Evolutionary conservation across 1,140 invertebrate genomes (phyloP).

Genomic region (Ylistrum balloti): DNA sequence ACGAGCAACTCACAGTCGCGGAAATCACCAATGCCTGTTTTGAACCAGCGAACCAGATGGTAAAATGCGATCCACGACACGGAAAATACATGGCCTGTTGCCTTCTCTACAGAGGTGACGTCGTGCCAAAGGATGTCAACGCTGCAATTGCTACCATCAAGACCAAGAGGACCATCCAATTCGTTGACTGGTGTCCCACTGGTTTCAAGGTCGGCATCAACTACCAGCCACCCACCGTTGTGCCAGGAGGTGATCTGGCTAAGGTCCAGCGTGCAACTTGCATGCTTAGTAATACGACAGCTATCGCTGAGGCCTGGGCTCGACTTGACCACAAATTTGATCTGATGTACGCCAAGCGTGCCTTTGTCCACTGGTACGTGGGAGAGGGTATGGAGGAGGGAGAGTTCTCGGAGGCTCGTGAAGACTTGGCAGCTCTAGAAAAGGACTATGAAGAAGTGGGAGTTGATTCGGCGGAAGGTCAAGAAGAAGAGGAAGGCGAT

Average conservation of each 20-base stretch:
- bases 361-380: slow-evolving; percentile 86
- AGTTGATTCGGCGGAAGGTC: slow-evolving; percentile 87
- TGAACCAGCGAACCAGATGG: slow-evolving; percentile 94
- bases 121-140: slow-evolving; percentile 90
- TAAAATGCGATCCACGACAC: slow-evolving; percentile 94
- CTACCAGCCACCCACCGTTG: slow-evolving; percentile 83
- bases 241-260: slow-evolving; percentile 87
- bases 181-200: slow-evolving; percentile 96
- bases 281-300: slow-evolving; percentile 91
- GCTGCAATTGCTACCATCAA: slow-evolving; percentile 92
- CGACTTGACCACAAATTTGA: slow-evolving; percentile 85
- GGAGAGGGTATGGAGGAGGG: slow-evolving; percentile 88
- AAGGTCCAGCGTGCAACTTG: slow-evolving; percentile 86
- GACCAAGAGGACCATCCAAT: slow-evolving; percentile 88
- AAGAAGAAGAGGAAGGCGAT: slow-evolving; percentile 84
- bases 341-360: slow-evolving; percentile 85
- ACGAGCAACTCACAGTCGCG: slow-evolving; percentile 87
- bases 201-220: slow-evolving; percentile 84
- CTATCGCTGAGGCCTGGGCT: slow-evolving; percentile 88
- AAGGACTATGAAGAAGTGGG: slow-evolving; percentile 92
- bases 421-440: slow-evolving; percentile 89
- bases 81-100: slow-evolving; percentile 94
- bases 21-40: slow-evolving; percentile 90
- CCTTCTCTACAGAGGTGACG: slow-evolving; percentile 81
- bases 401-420: slow-evolving; percentile 87